These are phyloP conservation scores for Hedychridium roseum DNA, from an alignment of 2,888 invertebrate genomes.

Conservation along the genomic window DNA sequence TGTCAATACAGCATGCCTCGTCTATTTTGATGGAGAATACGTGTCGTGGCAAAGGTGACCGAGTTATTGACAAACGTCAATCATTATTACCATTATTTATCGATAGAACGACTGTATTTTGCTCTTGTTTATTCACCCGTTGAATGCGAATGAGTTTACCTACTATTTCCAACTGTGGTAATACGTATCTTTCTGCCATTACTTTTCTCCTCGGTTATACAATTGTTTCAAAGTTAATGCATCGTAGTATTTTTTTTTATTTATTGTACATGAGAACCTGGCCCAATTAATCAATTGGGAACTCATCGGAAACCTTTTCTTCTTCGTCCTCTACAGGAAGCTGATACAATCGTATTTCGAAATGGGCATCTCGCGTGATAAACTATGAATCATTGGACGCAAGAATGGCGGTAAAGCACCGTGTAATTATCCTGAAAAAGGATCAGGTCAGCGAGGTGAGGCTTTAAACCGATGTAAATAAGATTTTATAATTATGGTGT, in stretches of 20 bases:
- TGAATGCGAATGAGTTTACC: not conserved
- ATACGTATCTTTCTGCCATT: not conserved
- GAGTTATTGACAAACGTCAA: not conserved
- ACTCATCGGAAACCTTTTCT: not conserved
- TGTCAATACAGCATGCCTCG: not conserved
- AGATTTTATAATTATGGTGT: not conserved
- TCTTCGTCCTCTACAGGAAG: not conserved
- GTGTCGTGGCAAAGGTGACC: too few relatives aligned
- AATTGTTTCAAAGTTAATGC: not conserved
- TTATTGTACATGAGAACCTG: too few relatives aligned
- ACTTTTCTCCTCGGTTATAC: not conserved
- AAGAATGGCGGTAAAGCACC: conserved; percentile 14
- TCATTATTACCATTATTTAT: not conserved
- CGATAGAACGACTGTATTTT: not conserved
- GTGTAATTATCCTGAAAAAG: not conserved
- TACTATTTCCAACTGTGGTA: not conserved
- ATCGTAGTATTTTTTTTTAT: too few relatives aligned
- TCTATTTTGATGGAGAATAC: too few relatives aligned
- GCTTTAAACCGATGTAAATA: conserved; percentile 14
- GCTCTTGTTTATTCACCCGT: not conserved
- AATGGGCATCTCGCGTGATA: not conserved
- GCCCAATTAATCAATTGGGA: too few relatives aligned
- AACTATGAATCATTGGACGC: too few relatives aligned
- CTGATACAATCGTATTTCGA: not conserved
- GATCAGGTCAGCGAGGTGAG: conserved; percentile 7